Conservation (phyloP, 2,888 invertebrate genomes). For the Dynastes grantii region DNA sequence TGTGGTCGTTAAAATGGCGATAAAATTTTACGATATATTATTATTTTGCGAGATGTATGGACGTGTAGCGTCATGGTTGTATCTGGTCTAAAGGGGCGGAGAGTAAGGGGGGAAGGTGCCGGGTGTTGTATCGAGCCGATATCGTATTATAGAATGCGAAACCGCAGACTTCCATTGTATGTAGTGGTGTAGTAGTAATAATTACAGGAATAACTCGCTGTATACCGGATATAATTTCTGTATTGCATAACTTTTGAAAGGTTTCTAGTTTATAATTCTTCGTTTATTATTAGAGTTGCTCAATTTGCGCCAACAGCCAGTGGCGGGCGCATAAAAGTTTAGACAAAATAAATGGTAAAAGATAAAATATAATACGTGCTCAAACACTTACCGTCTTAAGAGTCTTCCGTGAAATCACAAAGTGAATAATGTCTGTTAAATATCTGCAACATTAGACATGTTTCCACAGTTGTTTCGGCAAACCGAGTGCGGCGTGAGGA, state of each 20-base stretch:
- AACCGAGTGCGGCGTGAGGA: too few species aligned
- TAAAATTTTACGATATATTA: constrained; percentile 43
- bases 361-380: too few species aligned
- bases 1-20: constrained; percentile 40
- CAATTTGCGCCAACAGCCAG: too few species aligned
- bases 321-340: too few species aligned
- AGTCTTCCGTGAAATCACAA: too few species aligned
- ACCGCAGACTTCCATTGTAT: background rate
- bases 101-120: background rate
- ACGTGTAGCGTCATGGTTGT: background rate
- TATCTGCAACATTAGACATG: too few species aligned
- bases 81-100: background rate
- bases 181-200: background rate
- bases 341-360: too few species aligned
- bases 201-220: background rate
- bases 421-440: too few species aligned
- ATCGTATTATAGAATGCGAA: background rate
- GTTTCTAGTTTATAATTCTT: too few species aligned
- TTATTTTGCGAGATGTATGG: constrained; percentile 10
- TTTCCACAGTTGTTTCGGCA: too few species aligned
- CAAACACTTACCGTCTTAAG: too few species aligned
- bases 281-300: too few species aligned
- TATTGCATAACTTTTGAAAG: background rate
- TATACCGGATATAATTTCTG: background rate
- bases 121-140: background rate